Evolutionary conservation across 2,113 vertebrate genomes (phyloP).

Genomic region (Phoxinus phoxinus): DNA sequence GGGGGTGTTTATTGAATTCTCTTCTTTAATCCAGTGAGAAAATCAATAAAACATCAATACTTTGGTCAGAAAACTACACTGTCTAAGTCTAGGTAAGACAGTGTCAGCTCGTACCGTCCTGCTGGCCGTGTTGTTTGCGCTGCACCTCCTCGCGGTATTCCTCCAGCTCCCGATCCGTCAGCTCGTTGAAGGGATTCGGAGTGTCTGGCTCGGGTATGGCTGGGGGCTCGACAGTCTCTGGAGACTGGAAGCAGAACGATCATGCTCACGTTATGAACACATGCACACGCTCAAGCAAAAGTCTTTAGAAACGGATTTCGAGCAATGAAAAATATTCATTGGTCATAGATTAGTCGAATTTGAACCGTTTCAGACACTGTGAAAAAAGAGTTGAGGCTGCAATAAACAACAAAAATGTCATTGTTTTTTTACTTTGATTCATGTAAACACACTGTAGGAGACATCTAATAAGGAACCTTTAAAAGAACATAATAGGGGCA

Average conservation of each 20-base stretch:
- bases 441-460: too few species aligned
- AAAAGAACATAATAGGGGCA: too few species aligned
- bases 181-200: slow-evolving; percentile 94
- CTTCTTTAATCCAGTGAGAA: slow-evolving; percentile 16
- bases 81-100: slow-evolving; percentile 13
- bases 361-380: too few species aligned
- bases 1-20: not conserved
- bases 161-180: slow-evolving; percentile 95
- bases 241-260: slow-evolving; percentile 77
- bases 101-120: slow-evolving; percentile 77
- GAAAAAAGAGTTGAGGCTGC: too few species aligned
- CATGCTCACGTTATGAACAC: not conserved
- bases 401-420: too few species aligned
- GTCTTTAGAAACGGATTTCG: too few species aligned
- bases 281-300: not conserved
- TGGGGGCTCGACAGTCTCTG: slow-evolving; percentile 74
- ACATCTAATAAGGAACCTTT: too few species aligned
- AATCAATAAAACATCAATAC: slow-evolving; percentile 3
- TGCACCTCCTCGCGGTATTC: slow-evolving; percentile 96
- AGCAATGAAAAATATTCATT: too few species aligned
- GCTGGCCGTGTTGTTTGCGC: slow-evolving; percentile 83
- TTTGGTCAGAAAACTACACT: not conserved
- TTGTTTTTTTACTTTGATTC: too few species aligned
- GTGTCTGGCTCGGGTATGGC: slow-evolving; percentile 79
- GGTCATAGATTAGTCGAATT: too few species aligned